Conservation (phyloP, 2,888 invertebrate genomes). For the Chamaedrilus cognettii region DNA sequence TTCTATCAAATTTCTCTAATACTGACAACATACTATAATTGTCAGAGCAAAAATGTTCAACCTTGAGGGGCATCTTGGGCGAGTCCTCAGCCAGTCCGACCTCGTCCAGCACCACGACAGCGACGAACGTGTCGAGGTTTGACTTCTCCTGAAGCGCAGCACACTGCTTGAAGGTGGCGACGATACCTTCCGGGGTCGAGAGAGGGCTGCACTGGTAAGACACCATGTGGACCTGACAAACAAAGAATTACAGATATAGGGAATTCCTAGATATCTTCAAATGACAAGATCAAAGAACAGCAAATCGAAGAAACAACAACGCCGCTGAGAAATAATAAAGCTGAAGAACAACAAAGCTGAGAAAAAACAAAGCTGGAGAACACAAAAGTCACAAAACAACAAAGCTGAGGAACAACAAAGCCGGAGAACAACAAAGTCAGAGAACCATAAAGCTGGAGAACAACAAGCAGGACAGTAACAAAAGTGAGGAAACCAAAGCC, state of each 20-base stretch:
- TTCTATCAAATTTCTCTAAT: too few relatives aligned
- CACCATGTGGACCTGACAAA: conserved; percentile 48
- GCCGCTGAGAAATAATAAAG: neutral
- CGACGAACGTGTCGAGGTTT: conserved; percentile 45
- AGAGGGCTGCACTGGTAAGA: conserved; percentile 56
- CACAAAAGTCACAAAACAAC: too few relatives aligned
- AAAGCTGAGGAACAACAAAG: too few relatives aligned
- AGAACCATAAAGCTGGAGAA: too few relatives aligned
- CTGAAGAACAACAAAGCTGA: too few relatives aligned
- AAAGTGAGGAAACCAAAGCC: too few relatives aligned
- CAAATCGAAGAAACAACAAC: neutral
- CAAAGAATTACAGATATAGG: too few relatives aligned
- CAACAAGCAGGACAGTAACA: too few relatives aligned
- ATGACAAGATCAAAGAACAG: neutral
- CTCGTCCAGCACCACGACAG: conserved; percentile 55
- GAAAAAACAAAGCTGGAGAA: too few relatives aligned
- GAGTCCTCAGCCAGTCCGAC: conserved; percentile 55
- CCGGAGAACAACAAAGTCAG: too few relatives aligned
- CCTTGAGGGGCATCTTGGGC: conserved; percentile 56
- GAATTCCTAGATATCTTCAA: too few relatives aligned
- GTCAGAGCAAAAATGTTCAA: conserved; percentile 21
- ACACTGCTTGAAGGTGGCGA: conserved; percentile 50
- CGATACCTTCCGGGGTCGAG: conserved; percentile 51
- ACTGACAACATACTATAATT: too few relatives aligned
- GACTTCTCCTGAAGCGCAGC: conserved; percentile 49